These are phyloP conservation scores for Perca schrenkii DNA, from an alignment of 2,113 vertebrate species.

Conservation along the genomic window DNA sequence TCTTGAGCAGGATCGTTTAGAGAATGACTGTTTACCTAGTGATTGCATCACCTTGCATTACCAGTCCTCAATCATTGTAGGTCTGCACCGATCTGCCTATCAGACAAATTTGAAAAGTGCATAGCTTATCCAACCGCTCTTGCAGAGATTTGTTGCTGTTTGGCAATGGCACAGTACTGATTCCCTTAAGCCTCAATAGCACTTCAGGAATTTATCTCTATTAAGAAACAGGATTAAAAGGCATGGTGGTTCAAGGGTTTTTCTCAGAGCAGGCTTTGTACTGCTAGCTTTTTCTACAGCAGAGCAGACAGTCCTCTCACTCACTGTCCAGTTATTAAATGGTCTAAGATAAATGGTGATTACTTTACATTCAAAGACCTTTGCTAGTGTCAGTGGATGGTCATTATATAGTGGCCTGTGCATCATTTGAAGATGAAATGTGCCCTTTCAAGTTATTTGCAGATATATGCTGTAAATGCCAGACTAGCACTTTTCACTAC, in stretches of 20 bases:
- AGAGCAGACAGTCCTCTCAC: slow-evolving; percentile 29
- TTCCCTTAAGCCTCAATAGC: slow-evolving; percentile 72
- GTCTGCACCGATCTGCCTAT: slow-evolving; percentile 47
- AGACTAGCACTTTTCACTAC: background rate
- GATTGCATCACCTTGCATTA: background rate
- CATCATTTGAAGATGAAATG: slow-evolving; percentile 31
- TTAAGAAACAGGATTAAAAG: slow-evolving; percentile 80
- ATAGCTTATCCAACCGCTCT: slow-evolving; percentile 65
- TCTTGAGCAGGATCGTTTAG: background rate
- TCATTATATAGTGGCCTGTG: slow-evolving; percentile 37
- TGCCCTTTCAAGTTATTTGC: background rate
- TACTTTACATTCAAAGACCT: slow-evolving; percentile 46
- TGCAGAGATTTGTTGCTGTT: slow-evolving; percentile 71
- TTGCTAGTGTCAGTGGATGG: slow-evolving; percentile 32
- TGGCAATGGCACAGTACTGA: slow-evolving; percentile 63
- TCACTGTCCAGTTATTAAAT: slow-evolving; percentile 65
- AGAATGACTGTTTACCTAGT: background rate
- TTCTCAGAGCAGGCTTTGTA: slow-evolving; percentile 43
- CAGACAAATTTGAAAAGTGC: slow-evolving; percentile 64
- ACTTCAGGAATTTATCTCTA: slow-evolving; percentile 76
- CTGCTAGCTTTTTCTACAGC: slow-evolving; percentile 23
- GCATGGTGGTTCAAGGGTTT: slow-evolving; percentile 63
- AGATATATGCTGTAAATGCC: slow-evolving; percentile 4
- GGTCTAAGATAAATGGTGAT: slow-evolving; percentile 54
- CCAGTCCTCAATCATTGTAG: slow-evolving; percentile 39